phyloP scores from a whole-genome alignment of 2,888 invertebrate genomes.

The Tethea ocularis region DNA sequence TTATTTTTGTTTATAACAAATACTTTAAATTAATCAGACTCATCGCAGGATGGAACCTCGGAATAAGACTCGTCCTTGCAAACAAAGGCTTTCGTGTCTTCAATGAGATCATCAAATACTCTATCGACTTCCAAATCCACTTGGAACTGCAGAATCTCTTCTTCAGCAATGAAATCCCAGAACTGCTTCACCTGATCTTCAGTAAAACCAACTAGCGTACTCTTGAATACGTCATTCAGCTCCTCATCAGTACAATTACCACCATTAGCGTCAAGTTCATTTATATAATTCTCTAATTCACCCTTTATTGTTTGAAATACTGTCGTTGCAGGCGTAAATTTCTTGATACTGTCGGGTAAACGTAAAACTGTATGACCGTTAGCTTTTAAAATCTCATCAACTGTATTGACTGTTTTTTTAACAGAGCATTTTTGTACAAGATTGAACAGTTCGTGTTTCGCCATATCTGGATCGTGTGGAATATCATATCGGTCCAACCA shows the following conservation, averaged over 20 bases:
- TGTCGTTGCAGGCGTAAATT: constrained; percentile 24
- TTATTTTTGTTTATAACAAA: no score
- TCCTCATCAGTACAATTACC: constrained; percentile 2
- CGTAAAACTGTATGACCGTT: constrained; percentile 37
- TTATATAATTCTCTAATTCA: constrained; percentile 11
- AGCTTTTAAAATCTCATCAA: constrained; percentile 28
- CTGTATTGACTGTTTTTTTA: constrained; percentile 17
- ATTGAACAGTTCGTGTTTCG: constrained; percentile 37
- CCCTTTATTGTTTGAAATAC: neutral
- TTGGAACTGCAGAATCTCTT: neutral
- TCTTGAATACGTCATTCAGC: neutral
- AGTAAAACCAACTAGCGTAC: constrained; percentile 4
- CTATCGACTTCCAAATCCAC: constrained; percentile 31
- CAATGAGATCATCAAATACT: constrained; percentile 27
- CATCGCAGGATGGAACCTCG: constrained; percentile 30
- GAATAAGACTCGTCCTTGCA: constrained; percentile 16
- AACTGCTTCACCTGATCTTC: neutral
- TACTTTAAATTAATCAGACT: constrained; percentile 20
- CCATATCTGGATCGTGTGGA: constrained; percentile 28
- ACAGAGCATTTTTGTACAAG: constrained; percentile 43
- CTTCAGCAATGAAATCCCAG: neutral
- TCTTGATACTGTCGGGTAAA: constrained; percentile 33
- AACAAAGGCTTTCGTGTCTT: neutral
- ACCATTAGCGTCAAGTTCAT: constrained; percentile 9
- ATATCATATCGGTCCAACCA: constrained; percentile 43